These are phyloP conservation scores for Drosophila merina DNA, from an alignment of 2,888 invertebrate species.

Conservation along the genomic window DNA sequence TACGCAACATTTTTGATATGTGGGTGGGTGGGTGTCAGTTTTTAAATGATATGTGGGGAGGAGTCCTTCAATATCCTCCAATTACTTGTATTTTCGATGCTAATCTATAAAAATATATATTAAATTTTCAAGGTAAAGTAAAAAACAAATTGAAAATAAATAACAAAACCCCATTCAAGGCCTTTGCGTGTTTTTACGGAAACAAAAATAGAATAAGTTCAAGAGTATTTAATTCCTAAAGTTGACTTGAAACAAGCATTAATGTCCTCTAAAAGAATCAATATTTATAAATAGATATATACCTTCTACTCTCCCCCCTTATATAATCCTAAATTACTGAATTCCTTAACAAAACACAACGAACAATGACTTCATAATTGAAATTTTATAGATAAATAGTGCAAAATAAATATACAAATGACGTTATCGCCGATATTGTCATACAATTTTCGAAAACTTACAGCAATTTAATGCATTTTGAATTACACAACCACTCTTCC, in stretches of 20 bases:
- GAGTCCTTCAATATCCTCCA: constrained; percentile 5
- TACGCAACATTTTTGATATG: constrained; percentile 74
- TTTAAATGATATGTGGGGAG: neutral
- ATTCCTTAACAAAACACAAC: constrained; percentile 13
- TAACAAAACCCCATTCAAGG: constrained; percentile 17
- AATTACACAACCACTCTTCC: neutral
- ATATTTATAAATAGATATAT: constrained; percentile 7
- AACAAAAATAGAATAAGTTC: constrained; percentile 37
- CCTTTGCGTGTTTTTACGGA: constrained; percentile 27
- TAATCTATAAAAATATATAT: constrained; percentile 1
- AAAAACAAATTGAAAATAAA: constrained; percentile 20
- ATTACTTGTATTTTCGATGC: neutral
- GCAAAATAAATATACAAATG: constrained; percentile 47
- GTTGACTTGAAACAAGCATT: constrained; percentile 15
- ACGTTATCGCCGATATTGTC: constrained; percentile 36
- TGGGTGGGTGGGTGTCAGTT: neutral
- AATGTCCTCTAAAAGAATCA: constrained; percentile 20
- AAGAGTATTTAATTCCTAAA: constrained; percentile 23
- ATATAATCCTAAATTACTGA: constrained; percentile 14
- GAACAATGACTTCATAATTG: constrained; percentile 48
- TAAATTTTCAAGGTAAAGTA: neutral
- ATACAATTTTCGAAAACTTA: constrained; percentile 8
- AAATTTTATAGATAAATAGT: constrained; percentile 30
- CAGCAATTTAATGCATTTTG: constrained; percentile 3
- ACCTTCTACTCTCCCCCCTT: neutral